phyloP scores from a whole-genome alignment of 2,113 vertebrate genomes.

The Meleagris gallopavo region DNA sequence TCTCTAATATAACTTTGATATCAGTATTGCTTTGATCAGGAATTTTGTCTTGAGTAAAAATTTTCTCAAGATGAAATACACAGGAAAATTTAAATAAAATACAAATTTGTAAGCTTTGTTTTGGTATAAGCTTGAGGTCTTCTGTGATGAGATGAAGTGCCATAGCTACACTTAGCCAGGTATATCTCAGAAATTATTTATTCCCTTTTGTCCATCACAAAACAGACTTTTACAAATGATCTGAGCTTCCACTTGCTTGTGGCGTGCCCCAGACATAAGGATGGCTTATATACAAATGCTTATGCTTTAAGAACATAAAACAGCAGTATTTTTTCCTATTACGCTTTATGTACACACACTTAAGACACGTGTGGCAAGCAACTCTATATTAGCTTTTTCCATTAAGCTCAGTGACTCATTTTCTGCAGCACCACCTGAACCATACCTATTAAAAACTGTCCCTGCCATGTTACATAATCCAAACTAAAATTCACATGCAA shows the following conservation, averaged over 20 bases:
- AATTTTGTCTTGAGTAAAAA: background rate
- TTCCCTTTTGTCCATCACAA: background rate
- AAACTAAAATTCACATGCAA: conserved; percentile 73
- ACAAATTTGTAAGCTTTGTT: background rate
- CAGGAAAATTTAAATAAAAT: background rate
- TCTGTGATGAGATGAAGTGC: background rate
- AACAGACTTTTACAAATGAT: background rate
- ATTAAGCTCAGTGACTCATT: conserved; percentile 27
- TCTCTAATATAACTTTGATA: background rate
- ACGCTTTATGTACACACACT: background rate
- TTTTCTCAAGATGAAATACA: background rate
- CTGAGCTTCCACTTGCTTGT: background rate
- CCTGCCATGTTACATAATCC: conserved; percentile 67
- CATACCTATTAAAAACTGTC: conserved; percentile 68
- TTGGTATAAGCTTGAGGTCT: background rate
- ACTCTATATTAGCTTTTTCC: conserved; percentile 15
- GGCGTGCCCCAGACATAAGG: background rate
- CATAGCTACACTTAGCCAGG: background rate
- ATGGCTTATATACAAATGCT: background rate
- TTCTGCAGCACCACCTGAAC: conserved; percentile 54
- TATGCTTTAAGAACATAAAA: background rate
- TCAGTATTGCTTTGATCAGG: background rate
- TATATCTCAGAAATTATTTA: background rate
- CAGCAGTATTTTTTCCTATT: background rate
- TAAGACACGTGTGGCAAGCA: too few relatives aligned